These are phyloP conservation scores for Chrysopilus asiliformis DNA, from an alignment of 2,888 invertebrate species.

Conservation along the genomic window DNA sequence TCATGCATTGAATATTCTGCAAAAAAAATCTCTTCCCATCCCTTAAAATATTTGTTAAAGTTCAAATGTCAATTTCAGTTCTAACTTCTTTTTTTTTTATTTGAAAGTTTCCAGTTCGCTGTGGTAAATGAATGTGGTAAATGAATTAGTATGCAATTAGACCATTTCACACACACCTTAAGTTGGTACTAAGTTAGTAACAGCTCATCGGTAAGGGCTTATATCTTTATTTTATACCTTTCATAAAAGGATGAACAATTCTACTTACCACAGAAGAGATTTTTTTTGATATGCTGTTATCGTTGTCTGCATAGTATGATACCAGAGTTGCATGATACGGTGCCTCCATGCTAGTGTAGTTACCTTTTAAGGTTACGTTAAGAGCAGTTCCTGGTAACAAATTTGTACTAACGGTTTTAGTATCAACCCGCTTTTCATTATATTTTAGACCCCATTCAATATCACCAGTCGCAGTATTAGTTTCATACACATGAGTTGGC, in stretches of 20 bases:
- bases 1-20: too few species aligned
- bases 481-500: constrained; percentile 30
- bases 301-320: constrained; percentile 38
- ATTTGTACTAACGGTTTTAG: constrained; percentile 43
- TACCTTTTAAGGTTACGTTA: constrained; percentile 64
- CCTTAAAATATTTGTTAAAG: too few species aligned
- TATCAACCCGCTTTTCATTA: constrained; percentile 41
- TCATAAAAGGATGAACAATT: background rate
- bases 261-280: constrained; percentile 28
- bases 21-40: too few species aligned
- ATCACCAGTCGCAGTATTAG: constrained; percentile 32
- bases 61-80: background rate
- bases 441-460: constrained; percentile 57
- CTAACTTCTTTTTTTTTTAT: too few species aligned
- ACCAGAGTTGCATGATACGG: constrained; percentile 60
- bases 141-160: too few species aligned
- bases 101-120: too few species aligned
- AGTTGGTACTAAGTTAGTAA: too few species aligned
- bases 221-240: too few species aligned
- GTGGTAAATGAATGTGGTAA: too few species aligned
- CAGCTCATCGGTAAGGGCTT: too few species aligned
- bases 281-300: constrained; percentile 29
- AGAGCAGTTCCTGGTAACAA: constrained; percentile 67
- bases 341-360: constrained; percentile 57
- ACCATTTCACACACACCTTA: too few species aligned